Percentiles rank a stretch among this genome's conserved stretches.
These are phyloP conservation scores for Lycodopsis pacificus DNA, from an alignment of 2,797 vertebrate genomes.

Conservation along the genomic window DNA sequence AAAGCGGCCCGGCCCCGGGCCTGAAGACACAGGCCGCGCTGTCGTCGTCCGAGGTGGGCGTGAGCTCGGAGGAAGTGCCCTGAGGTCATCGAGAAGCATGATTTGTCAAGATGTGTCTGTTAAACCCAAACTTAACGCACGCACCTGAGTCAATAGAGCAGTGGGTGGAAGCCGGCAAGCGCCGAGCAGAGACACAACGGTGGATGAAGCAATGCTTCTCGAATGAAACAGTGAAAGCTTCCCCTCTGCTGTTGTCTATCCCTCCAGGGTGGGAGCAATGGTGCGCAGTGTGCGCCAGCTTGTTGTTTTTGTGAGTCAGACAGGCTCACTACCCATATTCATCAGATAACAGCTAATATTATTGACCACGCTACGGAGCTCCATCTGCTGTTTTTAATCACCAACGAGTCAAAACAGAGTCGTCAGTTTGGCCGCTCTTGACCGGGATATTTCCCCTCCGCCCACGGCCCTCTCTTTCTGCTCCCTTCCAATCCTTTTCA, in stretches of 20 bases:
- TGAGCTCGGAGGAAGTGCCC: conserved; percentile 40
- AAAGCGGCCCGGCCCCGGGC: conserved; percentile 19
- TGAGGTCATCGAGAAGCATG: conserved; percentile 51
- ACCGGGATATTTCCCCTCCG: conserved; percentile 52
- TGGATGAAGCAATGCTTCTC: conserved; percentile 31
- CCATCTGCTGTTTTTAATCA: conserved; percentile 73
- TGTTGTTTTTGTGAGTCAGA: conserved; percentile 72
- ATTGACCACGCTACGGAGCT: conserved; percentile 58
- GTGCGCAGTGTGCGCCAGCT: conserved; percentile 1
- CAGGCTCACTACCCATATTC: conserved; percentile 20
- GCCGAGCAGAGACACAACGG: conserved; percentile 57
- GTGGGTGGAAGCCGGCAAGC: conserved; percentile 50
- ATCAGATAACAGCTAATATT: conserved; percentile 55
- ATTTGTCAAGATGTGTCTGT: conserved; percentile 48
- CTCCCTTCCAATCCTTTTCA: conserved; percentile 43
- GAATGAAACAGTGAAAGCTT: conserved; percentile 10
- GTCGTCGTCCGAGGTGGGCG: conserved; percentile 47
- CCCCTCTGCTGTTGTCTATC: conserved; percentile 2
- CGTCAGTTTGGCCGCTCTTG: conserved; percentile 49
- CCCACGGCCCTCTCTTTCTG: conserved; percentile 43
- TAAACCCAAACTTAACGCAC: conserved; percentile 25
- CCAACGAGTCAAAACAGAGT: conserved; percentile 72
- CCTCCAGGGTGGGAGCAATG: conserved; percentile 38
- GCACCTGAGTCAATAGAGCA: conserved; percentile 65
- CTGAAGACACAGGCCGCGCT: conserved; percentile 35